phyloP scores from a whole-genome alignment of 2,888 invertebrate genomes.

The Dorcus parallelipipedus region DNA sequence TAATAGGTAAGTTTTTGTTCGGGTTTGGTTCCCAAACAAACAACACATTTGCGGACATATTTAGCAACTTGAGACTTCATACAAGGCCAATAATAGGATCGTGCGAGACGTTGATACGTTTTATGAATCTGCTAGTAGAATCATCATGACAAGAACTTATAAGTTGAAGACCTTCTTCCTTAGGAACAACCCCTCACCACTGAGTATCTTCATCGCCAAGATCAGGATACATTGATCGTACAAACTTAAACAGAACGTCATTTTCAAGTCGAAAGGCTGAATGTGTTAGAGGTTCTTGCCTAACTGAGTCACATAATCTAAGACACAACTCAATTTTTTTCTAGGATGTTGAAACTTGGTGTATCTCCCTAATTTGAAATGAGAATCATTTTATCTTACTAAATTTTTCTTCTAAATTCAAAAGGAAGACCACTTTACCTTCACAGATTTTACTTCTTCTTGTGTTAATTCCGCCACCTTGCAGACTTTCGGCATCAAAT shows the following conservation, averaged over 20 bases:
- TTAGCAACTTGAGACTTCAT: conserved; percentile 19
- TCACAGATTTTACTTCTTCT: too few relatives aligned
- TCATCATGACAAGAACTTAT: conserved; percentile 26
- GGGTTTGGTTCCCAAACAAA: conserved; percentile 27
- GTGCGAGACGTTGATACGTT: conserved; percentile 18
- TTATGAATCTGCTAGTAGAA: conserved; percentile 25
- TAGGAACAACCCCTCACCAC: conserved; percentile 25
- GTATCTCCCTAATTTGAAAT: too few relatives aligned
- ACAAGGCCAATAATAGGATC: conserved; percentile 30
- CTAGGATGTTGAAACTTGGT: too few relatives aligned
- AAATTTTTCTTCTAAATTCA: too few relatives aligned
- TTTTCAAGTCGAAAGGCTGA: background rate
- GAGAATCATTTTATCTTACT: too few relatives aligned
- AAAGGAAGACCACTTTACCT: too few relatives aligned
- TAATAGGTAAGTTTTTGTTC: conserved; percentile 18
- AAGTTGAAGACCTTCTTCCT: conserved; percentile 3
- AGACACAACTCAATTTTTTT: too few relatives aligned
- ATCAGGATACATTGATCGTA: background rate
- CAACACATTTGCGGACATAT: conserved; percentile 26
- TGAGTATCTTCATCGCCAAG: conserved; percentile 12
- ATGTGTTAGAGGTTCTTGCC: too few relatives aligned
- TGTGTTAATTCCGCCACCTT: too few relatives aligned
- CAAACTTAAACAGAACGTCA: background rate
- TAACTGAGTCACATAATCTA: too few relatives aligned
- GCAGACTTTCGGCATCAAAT: too few relatives aligned